Evolutionary conservation across 2,113 vertebrate species (phyloP).

Genomic region (Actenoides hombroni): DNA sequence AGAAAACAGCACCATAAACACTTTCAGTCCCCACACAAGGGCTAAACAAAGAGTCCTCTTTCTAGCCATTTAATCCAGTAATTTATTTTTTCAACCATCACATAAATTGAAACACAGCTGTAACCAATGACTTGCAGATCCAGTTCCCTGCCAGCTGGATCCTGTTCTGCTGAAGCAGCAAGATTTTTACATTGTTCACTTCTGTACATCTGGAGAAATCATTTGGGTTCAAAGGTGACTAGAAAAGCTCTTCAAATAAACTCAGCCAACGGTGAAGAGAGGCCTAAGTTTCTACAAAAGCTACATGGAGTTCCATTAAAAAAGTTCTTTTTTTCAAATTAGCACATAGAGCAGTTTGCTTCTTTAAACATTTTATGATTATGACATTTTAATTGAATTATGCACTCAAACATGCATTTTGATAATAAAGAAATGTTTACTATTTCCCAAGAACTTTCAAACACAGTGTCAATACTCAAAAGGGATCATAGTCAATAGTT

Average conservation of each 20-base stretch:
- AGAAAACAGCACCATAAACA: slow-evolving; percentile 85
- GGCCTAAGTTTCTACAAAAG: slow-evolving; percentile 66
- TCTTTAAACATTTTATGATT: slow-evolving; percentile 29
- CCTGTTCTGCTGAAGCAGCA: slow-evolving; percentile 91
- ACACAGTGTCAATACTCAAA: not conserved
- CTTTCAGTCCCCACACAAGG: slow-evolving; percentile 79
- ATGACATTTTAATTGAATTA: slow-evolving; percentile 59
- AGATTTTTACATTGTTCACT: slow-evolving; percentile 85
- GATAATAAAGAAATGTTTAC: slow-evolving; percentile 17
- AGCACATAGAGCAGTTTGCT: not conserved
- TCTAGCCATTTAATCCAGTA: slow-evolving; percentile 87
- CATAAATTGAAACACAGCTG: slow-evolving; percentile 96
- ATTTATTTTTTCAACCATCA: slow-evolving; percentile 98
- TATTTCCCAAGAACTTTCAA: slow-evolving; percentile 22
- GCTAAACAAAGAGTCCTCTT: slow-evolving; percentile 84
- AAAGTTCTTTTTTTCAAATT: slow-evolving; percentile 48
- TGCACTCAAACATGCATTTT: not conserved
- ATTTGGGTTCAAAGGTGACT: slow-evolving; percentile 87
- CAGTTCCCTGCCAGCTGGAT: slow-evolving; percentile 88
- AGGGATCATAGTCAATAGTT: not conserved
- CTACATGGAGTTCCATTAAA: slow-evolving; percentile 33
- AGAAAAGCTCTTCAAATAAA: slow-evolving; percentile 89
- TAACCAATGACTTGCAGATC: slow-evolving; percentile 92
- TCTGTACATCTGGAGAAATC: slow-evolving; percentile 93
- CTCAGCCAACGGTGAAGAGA: slow-evolving; percentile 71